phyloP scores from a whole-genome alignment of 2,113 vertebrate genomes.

The Passer domesticus region DNA sequence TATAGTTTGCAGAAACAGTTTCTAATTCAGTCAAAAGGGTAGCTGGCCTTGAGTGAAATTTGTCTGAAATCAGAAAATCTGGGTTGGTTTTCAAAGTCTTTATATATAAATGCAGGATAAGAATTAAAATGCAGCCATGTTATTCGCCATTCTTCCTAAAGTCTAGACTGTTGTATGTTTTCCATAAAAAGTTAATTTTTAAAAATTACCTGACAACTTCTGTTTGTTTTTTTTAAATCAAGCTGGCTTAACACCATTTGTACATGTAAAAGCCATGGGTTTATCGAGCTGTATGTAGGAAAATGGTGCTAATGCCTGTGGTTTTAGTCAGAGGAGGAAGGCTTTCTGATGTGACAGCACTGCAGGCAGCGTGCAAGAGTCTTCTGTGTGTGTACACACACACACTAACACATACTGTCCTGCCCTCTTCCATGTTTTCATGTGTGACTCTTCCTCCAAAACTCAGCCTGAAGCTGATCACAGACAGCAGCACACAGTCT shows the following conservation, averaged over 20 bases:
- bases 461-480: background rate
- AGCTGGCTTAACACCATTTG: background rate
- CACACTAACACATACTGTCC: fast-evolving
- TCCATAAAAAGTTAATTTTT: background rate
- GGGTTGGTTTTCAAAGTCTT: background rate
- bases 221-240: background rate
- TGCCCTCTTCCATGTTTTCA: background rate
- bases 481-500: background rate
- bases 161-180: background rate
- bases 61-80: background rate
- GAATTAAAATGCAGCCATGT: background rate
- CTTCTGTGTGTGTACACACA: fast-evolving
- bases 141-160: background rate
- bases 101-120: background rate
- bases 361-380: background rate
- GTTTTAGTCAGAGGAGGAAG: background rate
- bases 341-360: background rate
- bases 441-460: background rate
- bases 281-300: background rate
- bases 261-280: background rate
- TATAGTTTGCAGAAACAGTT: background rate
- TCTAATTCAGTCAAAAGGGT: background rate
- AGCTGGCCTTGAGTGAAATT: background rate
- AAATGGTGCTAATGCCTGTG: background rate
- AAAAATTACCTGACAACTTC: background rate